Conservation (phyloP, 2,797 vertebrate species). For the Intellagama lesueurii region DNA sequence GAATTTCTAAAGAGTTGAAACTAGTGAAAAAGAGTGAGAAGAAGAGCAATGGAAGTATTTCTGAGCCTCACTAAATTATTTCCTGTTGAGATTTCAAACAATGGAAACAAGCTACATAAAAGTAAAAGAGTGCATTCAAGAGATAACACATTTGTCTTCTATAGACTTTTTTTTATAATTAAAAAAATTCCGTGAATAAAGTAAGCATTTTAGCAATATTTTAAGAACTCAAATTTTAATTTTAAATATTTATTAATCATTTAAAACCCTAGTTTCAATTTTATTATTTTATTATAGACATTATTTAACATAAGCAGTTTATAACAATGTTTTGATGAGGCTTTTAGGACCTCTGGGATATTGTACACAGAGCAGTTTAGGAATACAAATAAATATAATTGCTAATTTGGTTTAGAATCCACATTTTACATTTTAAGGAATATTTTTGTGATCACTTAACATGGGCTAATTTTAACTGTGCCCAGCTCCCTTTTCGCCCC, state of each 20-base stretch:
- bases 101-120: neutral
- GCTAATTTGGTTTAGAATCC: neutral
- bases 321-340: neutral
- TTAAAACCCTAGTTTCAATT: neutral
- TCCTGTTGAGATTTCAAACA: neutral
- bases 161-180: neutral
- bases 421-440: neutral
- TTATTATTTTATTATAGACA: neutral
- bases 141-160: neutral
- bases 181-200: neutral
- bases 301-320: neutral
- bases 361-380: neutral
- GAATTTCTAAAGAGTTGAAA: neutral
- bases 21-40: neutral
- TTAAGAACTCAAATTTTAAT: neutral
- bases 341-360: neutral
- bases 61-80: neutral
- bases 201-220: neutral
- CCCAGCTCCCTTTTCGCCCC: neutral
- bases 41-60: neutral
- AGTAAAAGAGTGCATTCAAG: neutral
- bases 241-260: neutral
- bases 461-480: neutral
- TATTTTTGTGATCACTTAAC: neutral
- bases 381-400: neutral